phyloP scores from a whole-genome alignment of 2,113 vertebrate genomes.

The Oreocharis arfaki region DNA sequence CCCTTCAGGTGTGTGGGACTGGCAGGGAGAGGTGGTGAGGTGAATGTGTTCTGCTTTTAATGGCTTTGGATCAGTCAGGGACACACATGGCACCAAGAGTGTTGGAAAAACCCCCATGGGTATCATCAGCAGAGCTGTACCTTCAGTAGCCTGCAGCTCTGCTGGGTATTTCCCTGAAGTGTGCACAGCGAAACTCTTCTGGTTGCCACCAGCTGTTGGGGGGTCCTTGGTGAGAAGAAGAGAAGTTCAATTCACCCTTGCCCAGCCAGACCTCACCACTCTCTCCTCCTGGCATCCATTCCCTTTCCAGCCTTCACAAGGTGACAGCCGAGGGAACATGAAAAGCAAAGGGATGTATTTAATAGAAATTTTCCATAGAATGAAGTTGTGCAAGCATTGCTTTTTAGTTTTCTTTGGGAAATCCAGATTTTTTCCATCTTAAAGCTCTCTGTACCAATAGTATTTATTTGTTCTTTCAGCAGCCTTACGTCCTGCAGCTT shows the following conservation, averaged over 20 bases:
- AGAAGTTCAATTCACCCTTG: not conserved
- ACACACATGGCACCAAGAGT: not conserved
- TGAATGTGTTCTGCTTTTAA: not conserved
- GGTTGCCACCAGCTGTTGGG: not conserved
- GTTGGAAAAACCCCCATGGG: fast-evolving
- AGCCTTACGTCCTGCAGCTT: not conserved
- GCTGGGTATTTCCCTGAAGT: not conserved
- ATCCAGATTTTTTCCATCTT: not conserved
- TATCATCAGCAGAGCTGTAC: not conserved
- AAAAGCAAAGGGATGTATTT: not conserved
- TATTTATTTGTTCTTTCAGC: not conserved
- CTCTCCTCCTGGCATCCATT: not conserved
- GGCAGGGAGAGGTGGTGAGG: not conserved
- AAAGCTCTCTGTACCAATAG: not conserved
- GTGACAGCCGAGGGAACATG: not conserved
- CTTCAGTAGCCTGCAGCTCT: not conserved
- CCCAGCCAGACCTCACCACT: not conserved
- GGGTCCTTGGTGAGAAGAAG: not conserved
- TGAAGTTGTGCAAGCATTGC: not conserved
- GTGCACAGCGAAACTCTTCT: not conserved
- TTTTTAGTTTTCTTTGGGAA: not conserved
- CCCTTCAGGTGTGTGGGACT: not conserved
- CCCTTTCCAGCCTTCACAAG: not conserved
- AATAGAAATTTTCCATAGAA: not conserved
- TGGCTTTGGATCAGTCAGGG: not conserved